A percentile compares a stretch with the other conserved stretches of the same genome.
These are phyloP conservation scores for Pipistrellus nathusii DNA, from an alignment of 2,797 vertebrate genomes.

Conservation along the genomic window DNA sequence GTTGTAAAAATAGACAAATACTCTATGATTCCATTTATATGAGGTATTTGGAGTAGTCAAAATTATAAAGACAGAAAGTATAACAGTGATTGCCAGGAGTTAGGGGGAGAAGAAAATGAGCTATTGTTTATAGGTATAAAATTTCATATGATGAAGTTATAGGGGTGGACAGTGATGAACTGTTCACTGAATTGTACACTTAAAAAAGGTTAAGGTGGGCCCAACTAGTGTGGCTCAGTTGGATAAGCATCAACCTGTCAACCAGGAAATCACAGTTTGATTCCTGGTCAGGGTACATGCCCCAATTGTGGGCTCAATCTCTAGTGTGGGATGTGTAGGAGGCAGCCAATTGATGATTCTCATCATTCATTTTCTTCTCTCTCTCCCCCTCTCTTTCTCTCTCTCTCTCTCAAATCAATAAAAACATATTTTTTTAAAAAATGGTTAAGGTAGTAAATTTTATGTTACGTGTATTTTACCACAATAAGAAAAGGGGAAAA, in stretches of 20 bases:
- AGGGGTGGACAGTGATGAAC: neutral
- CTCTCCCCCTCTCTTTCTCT: too few species aligned
- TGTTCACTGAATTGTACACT: neutral
- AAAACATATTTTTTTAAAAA: too few species aligned
- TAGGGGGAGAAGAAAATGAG: neutral
- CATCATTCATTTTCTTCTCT: too few species aligned
- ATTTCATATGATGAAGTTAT: neutral
- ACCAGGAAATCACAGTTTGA: too few species aligned
- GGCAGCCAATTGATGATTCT: too few species aligned
- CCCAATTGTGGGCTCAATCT: too few species aligned
- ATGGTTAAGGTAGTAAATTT: neutral
- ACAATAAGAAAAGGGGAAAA: neutral
- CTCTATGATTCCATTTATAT: neutral
- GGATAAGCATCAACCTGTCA: too few species aligned
- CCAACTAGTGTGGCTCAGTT: too few species aligned
- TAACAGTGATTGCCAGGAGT: neutral
- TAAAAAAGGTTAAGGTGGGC: neutral
- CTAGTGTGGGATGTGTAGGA: too few species aligned
- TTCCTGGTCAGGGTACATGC: too few species aligned
- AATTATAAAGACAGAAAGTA: neutral
- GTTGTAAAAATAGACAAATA: neutral
- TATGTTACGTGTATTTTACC: neutral
- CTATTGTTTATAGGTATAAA: neutral
- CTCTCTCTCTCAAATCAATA: too few species aligned
- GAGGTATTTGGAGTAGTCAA: neutral